Evolutionary conservation across 1,140 invertebrate species (phyloP), one percentile per base, ranked within the genome.

Genomic region (Ganaspis sp.): DNA sequence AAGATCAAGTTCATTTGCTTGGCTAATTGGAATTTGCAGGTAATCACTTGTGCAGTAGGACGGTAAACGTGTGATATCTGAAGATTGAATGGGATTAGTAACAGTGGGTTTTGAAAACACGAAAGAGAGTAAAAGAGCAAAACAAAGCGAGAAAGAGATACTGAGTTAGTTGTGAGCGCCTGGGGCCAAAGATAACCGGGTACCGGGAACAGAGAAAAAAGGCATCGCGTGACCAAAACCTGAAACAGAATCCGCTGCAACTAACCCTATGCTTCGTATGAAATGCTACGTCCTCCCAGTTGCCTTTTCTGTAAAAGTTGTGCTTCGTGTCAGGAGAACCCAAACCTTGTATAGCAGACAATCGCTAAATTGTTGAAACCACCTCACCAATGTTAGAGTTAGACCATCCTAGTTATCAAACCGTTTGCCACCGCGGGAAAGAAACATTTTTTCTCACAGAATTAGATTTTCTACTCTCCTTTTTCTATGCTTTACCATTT

Each of bases 161-260:
- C 73, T 54, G 74, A 78, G 73, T 72, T 69, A 73, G 78, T 75
- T 76, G 53, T 78, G 69, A 81, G 69, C 37, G 83, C 83, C 83
- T 82, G 76, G 72, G 83, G 83, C 81, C 82, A 75, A 73, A 85
- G 82, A 85, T 85, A 84, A 85, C 84, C 84, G 84, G 80, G 82
- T 85, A 84, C 84, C 78, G 81, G 79, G 84, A 85, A 85, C 80
- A 80, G 82, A 85, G 84, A 85, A 85, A 84, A 85, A 84, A 84
- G 81, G 72, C 82, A 84, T 84, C 77, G 84, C 84, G 84, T 85
- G 84, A 85, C 84, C 82, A 80, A 83, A 85, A 85, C 84, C 84
- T 85, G 84, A 85, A 85, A 82, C 82, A 79, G 81, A 85, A 85
- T 82, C 82, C 75, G 38, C 76, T 85, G 78, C 81, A 83, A 79